Conservation (phyloP, 2,888 invertebrate genomes). For the Bellardia pandia region DNA sequence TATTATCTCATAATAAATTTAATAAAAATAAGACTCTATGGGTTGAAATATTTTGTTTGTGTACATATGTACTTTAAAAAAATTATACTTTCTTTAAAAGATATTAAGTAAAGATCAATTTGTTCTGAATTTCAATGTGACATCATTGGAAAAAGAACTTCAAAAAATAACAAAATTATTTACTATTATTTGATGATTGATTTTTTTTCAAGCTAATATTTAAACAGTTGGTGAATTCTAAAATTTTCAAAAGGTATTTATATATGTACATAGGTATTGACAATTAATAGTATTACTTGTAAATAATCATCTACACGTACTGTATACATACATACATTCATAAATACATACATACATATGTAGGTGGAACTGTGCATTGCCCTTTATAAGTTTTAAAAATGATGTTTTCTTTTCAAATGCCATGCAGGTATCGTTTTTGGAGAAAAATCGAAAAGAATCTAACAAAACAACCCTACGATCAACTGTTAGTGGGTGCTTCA, state of each 20-base stretch:
- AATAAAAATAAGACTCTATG: too few relatives aligned
- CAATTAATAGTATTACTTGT: neutral
- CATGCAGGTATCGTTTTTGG: neutral
- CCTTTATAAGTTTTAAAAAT: neutral
- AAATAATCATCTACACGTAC: neutral
- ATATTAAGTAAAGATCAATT: too few relatives aligned
- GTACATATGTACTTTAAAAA: too few relatives aligned
- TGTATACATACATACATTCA: neutral
- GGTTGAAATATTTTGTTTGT: too few relatives aligned
- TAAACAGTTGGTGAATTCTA: constrained; percentile 21
- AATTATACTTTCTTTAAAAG: too few relatives aligned
- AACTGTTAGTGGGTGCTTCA: constrained; percentile 28
- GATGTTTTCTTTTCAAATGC: constrained; percentile 4
- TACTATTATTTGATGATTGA: neutral
- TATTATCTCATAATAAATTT: too few relatives aligned
- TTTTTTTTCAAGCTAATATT: constrained; percentile 8
- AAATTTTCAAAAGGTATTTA: neutral
- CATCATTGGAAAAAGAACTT: neutral
- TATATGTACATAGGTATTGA: neutral
- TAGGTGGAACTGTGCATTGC: constrained; percentile 14
- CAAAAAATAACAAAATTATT: neutral
- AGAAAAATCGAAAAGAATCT: neutral
- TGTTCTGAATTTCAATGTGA: neutral
- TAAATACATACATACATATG: too few relatives aligned
- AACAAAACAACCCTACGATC: constrained; percentile 6